Base-by-base conservation (phyloP, 2,797 vertebrate species). In the Pseudomugil gertrudae region DNA sequence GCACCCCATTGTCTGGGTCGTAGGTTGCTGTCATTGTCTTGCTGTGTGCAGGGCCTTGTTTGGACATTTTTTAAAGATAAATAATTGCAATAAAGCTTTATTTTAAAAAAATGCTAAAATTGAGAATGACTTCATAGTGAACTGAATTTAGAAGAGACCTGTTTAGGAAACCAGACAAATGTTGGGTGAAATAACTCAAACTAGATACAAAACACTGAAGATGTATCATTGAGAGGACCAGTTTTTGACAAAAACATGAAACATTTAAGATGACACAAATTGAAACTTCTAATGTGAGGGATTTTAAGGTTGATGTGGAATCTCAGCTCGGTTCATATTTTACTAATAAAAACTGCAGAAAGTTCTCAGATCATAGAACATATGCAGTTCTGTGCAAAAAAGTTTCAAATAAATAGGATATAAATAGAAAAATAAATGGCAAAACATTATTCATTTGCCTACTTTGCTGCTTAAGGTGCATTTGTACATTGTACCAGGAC, bases 21-120 rank as follows among this genome's bases (percentile, higher is more conserved):
- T 98, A 99, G 33, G 80, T 89, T 3, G 97, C 96, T 6, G 94
- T 96, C 96, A 98, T 97, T 35, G 96, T 98, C 90, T 96, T 98
- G 80, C 96, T 98, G 70, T 97, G 98, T 63, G 96, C 92, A 23
- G 95, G 82, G 55, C 92, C 95, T 76, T 85, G 93, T 95, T 88
- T 27, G 13, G 51, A 33, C 40, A 53, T 36, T 66, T 30, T 74
- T 5, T n/a, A 26, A 9, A n/a, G 9, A 59, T 14, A 9, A 13
- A 29, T 33, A 2, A 54, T 69, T 71, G n/a, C 47, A 61, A 48
- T 40, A 7, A 29, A 29, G 29, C 29, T 29, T 29, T 29, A 10
- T 27, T 57, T 27, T 7, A 5, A 15, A 47, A 9, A 24, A 45
- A 38, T 13, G 11, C 1, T 3, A 27, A 30, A 17, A 50, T 50